Percentiles rank a stretch among this genome's conserved stretches.
Evolutionary conservation across 2,113 vertebrate genomes (phyloP).

Genomic region (Austrofundulus limnaeus): DNA sequence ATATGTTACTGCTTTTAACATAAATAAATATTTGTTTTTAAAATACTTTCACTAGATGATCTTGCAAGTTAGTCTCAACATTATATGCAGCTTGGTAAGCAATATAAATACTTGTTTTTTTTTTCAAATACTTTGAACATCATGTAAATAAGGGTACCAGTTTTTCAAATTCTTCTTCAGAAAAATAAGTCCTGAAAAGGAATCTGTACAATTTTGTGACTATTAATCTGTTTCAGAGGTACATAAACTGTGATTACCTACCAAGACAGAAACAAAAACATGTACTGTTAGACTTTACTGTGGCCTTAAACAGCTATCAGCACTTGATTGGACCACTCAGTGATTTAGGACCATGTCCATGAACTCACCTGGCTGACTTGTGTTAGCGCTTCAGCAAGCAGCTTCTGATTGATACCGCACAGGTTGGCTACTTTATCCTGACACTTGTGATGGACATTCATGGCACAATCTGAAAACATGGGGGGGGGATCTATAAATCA

Average conservation of each 20-base stretch:
- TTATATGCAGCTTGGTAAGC: neutral
- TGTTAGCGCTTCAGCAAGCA: constrained; percentile 93
- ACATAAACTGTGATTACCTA: too few species aligned
- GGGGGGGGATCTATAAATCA: neutral
- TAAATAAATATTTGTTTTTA: too few species aligned
- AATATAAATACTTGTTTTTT: too few species aligned
- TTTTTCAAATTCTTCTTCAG: neutral
- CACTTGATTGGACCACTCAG: neutral
- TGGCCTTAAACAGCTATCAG: neutral
- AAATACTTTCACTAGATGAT: too few species aligned
- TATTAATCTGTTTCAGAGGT: neutral
- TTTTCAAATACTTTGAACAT: too few species aligned
- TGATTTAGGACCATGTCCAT: neutral
- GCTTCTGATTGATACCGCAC: constrained; percentile 98
- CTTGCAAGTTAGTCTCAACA: neutral
- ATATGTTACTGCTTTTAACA: too few species aligned
- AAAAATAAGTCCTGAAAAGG: neutral
- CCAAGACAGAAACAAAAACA: too few species aligned
- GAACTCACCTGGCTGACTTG: constrained; percentile 92
- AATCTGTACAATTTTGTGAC: neutral
- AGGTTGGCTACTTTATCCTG: constrained; percentile 97
- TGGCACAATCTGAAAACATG: constrained; percentile 84
- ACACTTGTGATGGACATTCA: constrained; percentile 98
- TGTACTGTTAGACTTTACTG: neutral
- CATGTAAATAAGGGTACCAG: too few species aligned